phyloP scores from a whole-genome alignment of 2,113 vertebrate genomes.

The Corythoichthys haematopterus region DNA sequence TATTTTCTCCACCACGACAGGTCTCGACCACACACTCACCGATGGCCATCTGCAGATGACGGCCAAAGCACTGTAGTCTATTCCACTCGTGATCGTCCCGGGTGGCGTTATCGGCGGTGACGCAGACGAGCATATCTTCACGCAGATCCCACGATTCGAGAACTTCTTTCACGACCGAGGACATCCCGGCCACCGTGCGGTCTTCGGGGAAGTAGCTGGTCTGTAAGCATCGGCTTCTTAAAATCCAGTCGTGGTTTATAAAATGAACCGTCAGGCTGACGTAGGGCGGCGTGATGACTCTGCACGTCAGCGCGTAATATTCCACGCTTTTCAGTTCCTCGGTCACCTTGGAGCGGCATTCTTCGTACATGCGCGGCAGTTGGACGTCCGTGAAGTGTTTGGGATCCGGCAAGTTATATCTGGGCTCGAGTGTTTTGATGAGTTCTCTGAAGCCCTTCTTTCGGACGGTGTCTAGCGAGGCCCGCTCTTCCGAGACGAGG shows the following conservation, averaged over 20 bases:
- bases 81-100: not conserved
- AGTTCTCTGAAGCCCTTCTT: not conserved
- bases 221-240: not conserved
- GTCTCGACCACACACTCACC: not conserved
- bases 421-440: not conserved
- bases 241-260: not conserved
- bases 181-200: not conserved
- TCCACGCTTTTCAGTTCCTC: not conserved
- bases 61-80: not conserved
- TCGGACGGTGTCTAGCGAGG: not conserved
- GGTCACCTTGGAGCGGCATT: not conserved
- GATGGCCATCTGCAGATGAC: not conserved
- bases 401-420: not conserved
- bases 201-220: not conserved
- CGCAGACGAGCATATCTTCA: not conserved
- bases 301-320: not conserved
- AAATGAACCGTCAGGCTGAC: not conserved
- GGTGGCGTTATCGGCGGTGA: not conserved
- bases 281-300: not conserved
- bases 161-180: not conserved
- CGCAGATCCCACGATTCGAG: not conserved
- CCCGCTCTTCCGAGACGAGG: not conserved
- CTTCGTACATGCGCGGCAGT: not conserved
- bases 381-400: constrained; percentile 1
- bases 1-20: too few species aligned